Base-by-base conservation (phyloP, 2,888 invertebrate genomes). In the Pristionchus maxplancki region DNA sequence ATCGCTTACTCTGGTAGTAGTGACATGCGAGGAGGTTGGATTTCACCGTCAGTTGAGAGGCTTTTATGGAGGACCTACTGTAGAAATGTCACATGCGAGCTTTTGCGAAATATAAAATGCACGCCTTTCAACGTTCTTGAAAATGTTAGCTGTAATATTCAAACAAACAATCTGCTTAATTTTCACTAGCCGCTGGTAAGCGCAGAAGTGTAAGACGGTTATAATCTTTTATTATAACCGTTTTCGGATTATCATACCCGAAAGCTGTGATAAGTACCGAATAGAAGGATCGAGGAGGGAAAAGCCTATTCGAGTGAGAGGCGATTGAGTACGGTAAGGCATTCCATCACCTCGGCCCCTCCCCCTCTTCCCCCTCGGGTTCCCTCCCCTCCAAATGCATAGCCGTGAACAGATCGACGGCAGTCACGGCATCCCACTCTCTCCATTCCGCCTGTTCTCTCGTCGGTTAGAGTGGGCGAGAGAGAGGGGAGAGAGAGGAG, bases 361-460 rank as follows among this genome's bases (percentile, higher is more conserved):
- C 64, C 64, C 37, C 31, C 37, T 37, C 71, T 71, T 17, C 20
- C 9, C 37, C 44, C 78, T 78, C 78, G 78, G 78, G 78, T 78
- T 78, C n/a, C 44, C 13, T 20, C 37, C n/a, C n/a, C 78, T 28
- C 78, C 24, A 78, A 78, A 78, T 78, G 78, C 78, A 78, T 78
- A 44, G 78, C n/a, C 4, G 28, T 24, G 44, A 48, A 78, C 44
- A 40, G 78, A 78, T 78, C n/a, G 78, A 4, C 11, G n/a, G n/a
- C 9, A 78, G 78, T 78, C 78, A 78, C 78, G 78, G 78, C 78
- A 78, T 78, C 44, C 28, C 8, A 37, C 78, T 78, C n/a, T 48
- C 78, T 74, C 48, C 44, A 24, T 78, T 78, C 34, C 28, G 9
- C 71, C 0, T 4, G 15, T 24, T 74, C 34, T 44, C 48, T 78